A percentile compares a stretch with the other conserved stretches of the same genome.
Evolutionary conservation across 2,113 vertebrate genomes (phyloP).

Genomic region (Semnopithecus entellus): DNA sequence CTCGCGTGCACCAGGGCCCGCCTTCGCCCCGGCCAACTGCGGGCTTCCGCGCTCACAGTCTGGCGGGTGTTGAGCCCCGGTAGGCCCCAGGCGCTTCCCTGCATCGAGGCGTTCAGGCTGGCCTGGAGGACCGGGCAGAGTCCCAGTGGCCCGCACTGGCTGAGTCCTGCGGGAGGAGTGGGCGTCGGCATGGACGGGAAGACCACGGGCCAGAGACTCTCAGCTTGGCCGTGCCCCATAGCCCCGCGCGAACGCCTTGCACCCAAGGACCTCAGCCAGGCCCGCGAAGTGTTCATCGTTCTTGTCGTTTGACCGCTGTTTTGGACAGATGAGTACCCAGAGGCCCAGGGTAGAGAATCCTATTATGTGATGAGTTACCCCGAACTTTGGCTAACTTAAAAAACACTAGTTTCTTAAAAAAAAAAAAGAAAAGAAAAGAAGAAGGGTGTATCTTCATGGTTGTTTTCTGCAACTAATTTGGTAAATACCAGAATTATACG

Average conservation of each 20-base stretch:
- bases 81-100: neutral
- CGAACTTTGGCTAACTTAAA: neutral
- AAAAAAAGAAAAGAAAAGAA: neutral
- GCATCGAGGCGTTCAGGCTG: neutral
- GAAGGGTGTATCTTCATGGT: neutral
- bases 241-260: neutral
- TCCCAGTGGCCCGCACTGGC: neutral
- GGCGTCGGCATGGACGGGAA: neutral
- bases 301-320: neutral
- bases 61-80: neutral
- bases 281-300: neutral
- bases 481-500: neutral
- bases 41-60: neutral
- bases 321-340: neutral
- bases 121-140: neutral
- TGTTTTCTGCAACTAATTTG: neutral
- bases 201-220: neutral
- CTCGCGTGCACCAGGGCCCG: fast-evolving
- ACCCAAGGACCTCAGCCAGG: no score
- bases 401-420: neutral
- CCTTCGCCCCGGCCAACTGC: no score
- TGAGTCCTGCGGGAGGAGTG: no score
- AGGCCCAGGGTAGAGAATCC: neutral
- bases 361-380: neutral
- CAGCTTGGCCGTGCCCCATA: fast-evolving